phyloP scores from a whole-genome alignment of 2,113 vertebrate genomes.

The Phocoena phocoena region DNA sequence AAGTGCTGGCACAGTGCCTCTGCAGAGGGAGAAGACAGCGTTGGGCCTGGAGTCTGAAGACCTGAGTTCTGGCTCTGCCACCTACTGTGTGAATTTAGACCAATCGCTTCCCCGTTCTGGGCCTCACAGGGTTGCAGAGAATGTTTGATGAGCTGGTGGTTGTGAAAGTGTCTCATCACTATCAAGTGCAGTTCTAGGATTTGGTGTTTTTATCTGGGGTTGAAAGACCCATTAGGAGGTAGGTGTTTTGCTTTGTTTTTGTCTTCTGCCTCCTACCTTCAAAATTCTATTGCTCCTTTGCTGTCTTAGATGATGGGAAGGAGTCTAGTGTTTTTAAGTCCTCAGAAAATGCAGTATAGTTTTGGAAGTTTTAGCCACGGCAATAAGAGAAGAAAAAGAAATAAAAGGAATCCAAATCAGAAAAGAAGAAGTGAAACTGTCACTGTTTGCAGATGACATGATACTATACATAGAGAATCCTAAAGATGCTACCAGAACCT shows the following conservation, averaged over 20 bases:
- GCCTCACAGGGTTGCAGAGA: background rate
- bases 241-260: background rate
- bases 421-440: too few species aligned
- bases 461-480: too few species aligned
- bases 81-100: background rate
- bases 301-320: background rate
- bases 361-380: too few species aligned
- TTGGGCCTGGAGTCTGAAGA: background rate
- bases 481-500: too few species aligned
- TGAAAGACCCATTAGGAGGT: background rate
- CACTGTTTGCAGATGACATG: too few species aligned
- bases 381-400: too few species aligned
- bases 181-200: background rate
- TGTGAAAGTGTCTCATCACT: background rate
- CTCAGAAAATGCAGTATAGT: background rate
- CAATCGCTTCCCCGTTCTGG: background rate
- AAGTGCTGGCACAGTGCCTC: background rate
- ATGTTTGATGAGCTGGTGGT: background rate
- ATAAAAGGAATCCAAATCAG: too few species aligned
- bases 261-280: background rate
- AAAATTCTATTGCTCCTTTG: background rate
- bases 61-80: background rate
- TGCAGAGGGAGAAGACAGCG: rapidly evolving
- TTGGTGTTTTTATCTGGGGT: background rate
- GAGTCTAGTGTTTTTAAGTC: background rate